phyloP scores from a whole-genome alignment of 2,113 vertebrate species.

The Neogale vison region DNA sequence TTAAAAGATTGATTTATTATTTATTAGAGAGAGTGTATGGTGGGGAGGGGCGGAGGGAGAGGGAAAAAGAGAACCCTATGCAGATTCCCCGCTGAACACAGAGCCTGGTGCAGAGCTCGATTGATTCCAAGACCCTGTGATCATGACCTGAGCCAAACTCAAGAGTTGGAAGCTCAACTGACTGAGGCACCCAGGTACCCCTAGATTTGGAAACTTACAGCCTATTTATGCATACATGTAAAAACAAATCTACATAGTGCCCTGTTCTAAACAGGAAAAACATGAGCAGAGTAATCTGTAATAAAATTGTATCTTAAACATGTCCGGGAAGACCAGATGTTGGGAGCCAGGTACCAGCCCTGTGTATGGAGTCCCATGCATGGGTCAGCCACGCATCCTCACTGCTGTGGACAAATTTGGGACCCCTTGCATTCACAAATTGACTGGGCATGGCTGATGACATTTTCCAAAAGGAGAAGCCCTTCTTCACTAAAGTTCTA shows the following conservation, averaged over 20 bases:
- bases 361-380: fast-evolving
- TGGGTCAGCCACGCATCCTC: not conserved
- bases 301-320: not conserved
- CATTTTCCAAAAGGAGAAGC: not conserved
- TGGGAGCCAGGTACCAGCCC: not conserved
- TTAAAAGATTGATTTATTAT: not conserved
- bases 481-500: not conserved
- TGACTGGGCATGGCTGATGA: not conserved
- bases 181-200: not conserved
- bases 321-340: not conserved
- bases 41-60: not conserved
- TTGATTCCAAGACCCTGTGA: not conserved
- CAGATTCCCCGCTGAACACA: not conserved
- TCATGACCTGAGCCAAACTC: not conserved
- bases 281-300: not conserved
- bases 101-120: not conserved
- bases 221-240: not conserved
- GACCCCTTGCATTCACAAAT: too few relatives aligned
- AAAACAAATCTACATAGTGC: not conserved
- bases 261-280: not conserved
- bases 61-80: not conserved
- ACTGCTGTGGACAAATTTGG: fast-evolving
- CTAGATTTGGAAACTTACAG: not conserved
- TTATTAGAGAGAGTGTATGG: not conserved
- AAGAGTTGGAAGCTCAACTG: not conserved